Base-by-base conservation (phyloP, 2,888 invertebrate genomes). In the Dascillus cervinus region DNA sequence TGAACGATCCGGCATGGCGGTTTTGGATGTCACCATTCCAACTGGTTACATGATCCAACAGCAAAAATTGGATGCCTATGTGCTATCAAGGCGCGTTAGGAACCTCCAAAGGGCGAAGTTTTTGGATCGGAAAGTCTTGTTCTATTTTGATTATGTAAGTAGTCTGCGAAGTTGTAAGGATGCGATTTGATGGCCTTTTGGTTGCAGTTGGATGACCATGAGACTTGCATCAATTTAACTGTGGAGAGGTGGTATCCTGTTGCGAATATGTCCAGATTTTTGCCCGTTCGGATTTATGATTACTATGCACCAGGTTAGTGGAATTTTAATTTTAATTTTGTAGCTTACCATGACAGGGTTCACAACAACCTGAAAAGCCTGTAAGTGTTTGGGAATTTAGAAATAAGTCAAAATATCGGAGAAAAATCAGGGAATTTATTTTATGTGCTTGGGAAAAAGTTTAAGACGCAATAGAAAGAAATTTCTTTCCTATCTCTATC, bases 161-260 rank as follows among this genome's bases (percentile, higher is more conserved):
- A 35, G 15, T 6, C 3, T 3, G 9, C 11, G 9, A 2, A 8
- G 10, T 23, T 17, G 8, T 10, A 21, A 5, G 11, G n/a, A n/a
- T 21, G 13, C 17, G 4, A 22, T 10, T 20, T 29, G 14, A 23
- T 22, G 34, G 20, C 17, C 1, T 24, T 47, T 41, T 43, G 47
- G 42, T 62, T 60, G 12, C 65, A 90, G 89, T 64, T 95, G 61
- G 89, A 90, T 53, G 67, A 71, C 11, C 82, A 84, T 61, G 80
- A 79, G 50, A 87, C 87, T 3, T 96, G 96, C 58, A 82, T 96
- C 5, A 85, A 89, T 65, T 89, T 94, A 61, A 88, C 90, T 1
- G 77, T 94, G 32, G 91, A 94, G 65, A 75, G 96, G 45, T 96
- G 94, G 94, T 85, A 77, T 66, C 95, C 95, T 0, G 91, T 95